Percentiles rank a stretch among this genome's conserved stretches.
Evolutionary conservation across 2,797 vertebrate genomes (phyloP).

Genomic region (Danio aesculapii): DNA sequence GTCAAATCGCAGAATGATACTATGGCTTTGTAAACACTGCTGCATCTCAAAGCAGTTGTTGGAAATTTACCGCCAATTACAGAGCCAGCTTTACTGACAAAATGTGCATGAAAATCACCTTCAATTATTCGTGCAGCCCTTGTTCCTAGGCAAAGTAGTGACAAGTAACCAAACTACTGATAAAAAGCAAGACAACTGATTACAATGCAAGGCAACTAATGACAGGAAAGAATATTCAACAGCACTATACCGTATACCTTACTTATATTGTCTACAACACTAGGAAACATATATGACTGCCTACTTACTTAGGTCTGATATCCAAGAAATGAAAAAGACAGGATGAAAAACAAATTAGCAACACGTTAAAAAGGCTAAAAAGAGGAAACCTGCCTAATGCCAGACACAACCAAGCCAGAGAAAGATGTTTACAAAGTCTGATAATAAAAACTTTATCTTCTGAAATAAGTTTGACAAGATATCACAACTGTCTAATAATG

Average conservation of each 20-base stretch:
- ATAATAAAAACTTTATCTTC: neutral
- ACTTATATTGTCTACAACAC: neutral
- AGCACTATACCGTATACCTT: neutral
- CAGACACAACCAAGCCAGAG: neutral
- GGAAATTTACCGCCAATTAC: too few relatives aligned
- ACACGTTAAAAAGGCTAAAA: neutral
- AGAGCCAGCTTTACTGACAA: too few relatives aligned
- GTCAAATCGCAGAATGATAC: too few relatives aligned
- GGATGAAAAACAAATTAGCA: conserved; percentile 59
- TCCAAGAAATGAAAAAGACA: conserved; percentile 73
- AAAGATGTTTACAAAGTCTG: neutral
- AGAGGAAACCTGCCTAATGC: neutral
- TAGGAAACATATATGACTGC: conserved; percentile 6
- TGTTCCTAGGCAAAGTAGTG: too few relatives aligned
- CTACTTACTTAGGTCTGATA: conserved; percentile 88
- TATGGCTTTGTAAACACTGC: too few relatives aligned
- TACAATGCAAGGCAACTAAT: conserved; percentile 3
- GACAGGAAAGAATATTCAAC: conserved; percentile 8
- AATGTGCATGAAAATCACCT: too few relatives aligned
- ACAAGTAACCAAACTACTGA: neutral
- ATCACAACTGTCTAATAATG: neutral
- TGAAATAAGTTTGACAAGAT: neutral
- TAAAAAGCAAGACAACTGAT: neutral
- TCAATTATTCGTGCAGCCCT: too few relatives aligned
- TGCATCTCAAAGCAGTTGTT: too few relatives aligned